phyloP scores from a whole-genome alignment of 2,113 vertebrate genomes.

The Octodon degus region DNA sequence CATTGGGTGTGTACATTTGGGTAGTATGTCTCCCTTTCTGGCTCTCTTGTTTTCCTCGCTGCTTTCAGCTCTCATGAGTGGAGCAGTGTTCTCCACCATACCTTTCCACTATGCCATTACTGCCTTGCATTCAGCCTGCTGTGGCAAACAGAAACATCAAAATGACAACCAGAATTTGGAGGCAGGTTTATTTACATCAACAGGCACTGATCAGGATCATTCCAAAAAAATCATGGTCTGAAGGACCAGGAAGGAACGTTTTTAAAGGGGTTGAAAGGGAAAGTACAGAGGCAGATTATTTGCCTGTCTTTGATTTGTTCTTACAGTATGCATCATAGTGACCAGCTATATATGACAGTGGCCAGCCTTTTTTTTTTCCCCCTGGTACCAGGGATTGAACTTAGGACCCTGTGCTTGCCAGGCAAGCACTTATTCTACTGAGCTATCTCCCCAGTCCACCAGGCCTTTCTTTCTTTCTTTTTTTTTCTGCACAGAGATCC shows the following conservation, averaged over 20 bases:
- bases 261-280: neutral
- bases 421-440: too few species aligned
- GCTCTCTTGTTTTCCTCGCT: neutral
- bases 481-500: conserved; percentile 83
- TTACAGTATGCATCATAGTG: neutral
- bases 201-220: neutral
- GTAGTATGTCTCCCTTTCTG: neutral
- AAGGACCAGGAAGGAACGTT: neutral
- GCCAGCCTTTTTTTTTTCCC: neutral
- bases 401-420: too few species aligned
- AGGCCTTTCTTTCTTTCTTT: too few species aligned
- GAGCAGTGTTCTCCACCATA: neutral
- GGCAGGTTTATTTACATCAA: neutral
- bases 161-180: neutral
- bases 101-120: neutral
- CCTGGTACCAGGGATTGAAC: too few species aligned
- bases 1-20: neutral
- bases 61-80: neutral
- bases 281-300: neutral
- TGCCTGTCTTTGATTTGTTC: neutral
- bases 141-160: neutral
- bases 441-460: too few species aligned
- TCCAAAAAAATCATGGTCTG: too few species aligned
- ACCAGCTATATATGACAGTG: neutral
- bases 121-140: neutral